Percentiles rank a stretch among this genome's conserved stretches.
Evolutionary conservation across 1,140 invertebrate genomes (phyloP).

Genomic region (Harlomillsia oculata): DNA sequence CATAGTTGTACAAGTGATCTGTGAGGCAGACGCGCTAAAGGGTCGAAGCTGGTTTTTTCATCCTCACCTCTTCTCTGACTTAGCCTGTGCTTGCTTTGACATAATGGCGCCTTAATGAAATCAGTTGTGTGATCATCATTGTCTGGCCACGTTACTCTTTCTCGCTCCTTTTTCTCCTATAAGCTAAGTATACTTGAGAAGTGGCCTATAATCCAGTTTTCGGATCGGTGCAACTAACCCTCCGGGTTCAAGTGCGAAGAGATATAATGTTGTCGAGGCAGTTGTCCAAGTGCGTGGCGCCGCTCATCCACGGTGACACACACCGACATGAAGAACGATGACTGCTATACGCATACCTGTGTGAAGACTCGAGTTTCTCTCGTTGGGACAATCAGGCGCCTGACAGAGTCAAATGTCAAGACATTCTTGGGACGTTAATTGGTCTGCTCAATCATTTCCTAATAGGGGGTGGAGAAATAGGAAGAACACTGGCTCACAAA

Average conservation of each 20-base stretch:
- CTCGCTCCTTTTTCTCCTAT: too few relatives aligned
- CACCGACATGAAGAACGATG: background rate
- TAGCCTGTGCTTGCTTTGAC: slow-evolving; percentile 21
- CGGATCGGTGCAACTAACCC: slow-evolving; percentile 18
- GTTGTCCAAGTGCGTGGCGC: slow-evolving; percentile 15
- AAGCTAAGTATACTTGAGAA: slow-evolving; percentile 2
- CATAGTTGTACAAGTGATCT: too few relatives aligned
- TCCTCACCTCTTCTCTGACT: slow-evolving; percentile 12
- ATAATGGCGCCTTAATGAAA: slow-evolving; percentile 35
- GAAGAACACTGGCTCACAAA: too few relatives aligned
- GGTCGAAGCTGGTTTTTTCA: too few relatives aligned
- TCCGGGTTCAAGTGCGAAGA: slow-evolving; percentile 9
- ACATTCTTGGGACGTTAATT: slow-evolving; percentile 34
- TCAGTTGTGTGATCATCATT: slow-evolving; percentile 31
- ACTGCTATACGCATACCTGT: slow-evolving; percentile 26
- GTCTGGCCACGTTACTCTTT: slow-evolving; percentile 22
- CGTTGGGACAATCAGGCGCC: slow-evolving; percentile 34
- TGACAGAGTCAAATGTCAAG: slow-evolving; percentile 31
- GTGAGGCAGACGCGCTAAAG: too few relatives aligned
- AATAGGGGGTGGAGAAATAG: slow-evolving; percentile 29
- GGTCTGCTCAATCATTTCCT: slow-evolving; percentile 35
- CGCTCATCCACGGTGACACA: slow-evolving; percentile 21
- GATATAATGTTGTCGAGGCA: background rate
- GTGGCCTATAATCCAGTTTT: slow-evolving; percentile 28
- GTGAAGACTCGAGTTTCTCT: slow-evolving; percentile 32